These are phyloP conservation scores for Nomada lathburiana DNA, from an alignment of 2,888 invertebrate species.

Conservation along the genomic window DNA sequence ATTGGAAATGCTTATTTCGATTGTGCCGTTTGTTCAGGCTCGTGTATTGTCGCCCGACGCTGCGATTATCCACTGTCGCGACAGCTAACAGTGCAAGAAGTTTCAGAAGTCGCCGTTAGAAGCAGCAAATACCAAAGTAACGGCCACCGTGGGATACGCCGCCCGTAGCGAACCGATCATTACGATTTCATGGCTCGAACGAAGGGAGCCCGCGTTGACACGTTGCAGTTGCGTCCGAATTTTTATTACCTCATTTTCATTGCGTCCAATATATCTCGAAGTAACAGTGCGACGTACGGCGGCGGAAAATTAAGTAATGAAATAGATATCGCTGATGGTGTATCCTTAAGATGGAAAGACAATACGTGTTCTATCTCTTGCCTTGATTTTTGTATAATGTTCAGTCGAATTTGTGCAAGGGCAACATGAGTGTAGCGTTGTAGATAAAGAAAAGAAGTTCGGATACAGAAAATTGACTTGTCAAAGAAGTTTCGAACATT, in stretches of 20 bases:
- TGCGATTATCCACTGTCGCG: conserved; percentile 26
- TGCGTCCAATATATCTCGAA: neutral
- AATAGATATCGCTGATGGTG: too few species aligned
- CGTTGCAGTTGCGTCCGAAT: conserved; percentile 5
- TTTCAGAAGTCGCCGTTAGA: conserved; percentile 20
- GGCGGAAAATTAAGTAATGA: neutral
- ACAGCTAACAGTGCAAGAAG: conserved; percentile 23
- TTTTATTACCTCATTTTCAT: conserved; percentile 8
- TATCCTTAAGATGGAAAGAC: too few species aligned
- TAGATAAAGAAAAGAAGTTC: too few species aligned
- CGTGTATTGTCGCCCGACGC: conserved; percentile 11
- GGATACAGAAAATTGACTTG: too few species aligned
- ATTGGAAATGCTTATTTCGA: conserved; percentile 40
- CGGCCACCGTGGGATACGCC: conserved; percentile 33
- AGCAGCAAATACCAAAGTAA: conserved; percentile 29
- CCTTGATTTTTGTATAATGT: too few species aligned
- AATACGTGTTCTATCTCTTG: too few species aligned
- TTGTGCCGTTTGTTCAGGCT: neutral
- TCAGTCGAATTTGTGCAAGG: too few species aligned
- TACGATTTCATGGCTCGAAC: conserved; percentile 25
- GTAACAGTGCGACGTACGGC: neutral
- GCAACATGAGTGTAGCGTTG: too few species aligned
- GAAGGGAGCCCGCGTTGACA: conserved; percentile 20
- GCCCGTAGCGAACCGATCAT: conserved; percentile 34
- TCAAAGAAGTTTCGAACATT: too few species aligned